Percentiles rank a stretch among this genome's conserved stretches.
phyloP scores from a whole-genome alignment of 2,797 vertebrate species.

The Schizopygopsis malacanthus region DNA sequence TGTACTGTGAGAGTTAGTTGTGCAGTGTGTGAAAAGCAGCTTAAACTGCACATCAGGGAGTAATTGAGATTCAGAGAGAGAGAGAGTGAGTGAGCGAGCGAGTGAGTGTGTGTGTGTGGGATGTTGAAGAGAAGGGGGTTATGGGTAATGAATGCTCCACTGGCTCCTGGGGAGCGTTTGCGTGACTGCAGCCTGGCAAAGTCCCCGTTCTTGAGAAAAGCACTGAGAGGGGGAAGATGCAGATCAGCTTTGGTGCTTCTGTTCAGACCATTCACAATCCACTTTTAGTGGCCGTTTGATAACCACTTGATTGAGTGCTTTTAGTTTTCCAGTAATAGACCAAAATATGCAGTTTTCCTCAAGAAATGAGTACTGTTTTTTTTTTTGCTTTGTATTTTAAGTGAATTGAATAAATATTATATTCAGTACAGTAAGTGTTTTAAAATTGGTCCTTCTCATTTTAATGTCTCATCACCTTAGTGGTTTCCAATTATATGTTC shows the following conservation, averaged over 20 bases:
- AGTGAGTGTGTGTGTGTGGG: not conserved
- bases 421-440: not conserved
- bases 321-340: not conserved
- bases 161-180: conserved; percentile 43
- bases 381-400: not conserved
- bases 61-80: conserved; percentile 50
- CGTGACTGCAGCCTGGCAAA: conserved; percentile 58
- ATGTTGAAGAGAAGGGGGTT: conserved; percentile 45
- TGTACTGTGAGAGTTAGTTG: not conserved
- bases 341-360: not conserved
- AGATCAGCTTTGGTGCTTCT: conserved; percentile 13
- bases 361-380: not conserved
- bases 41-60: conserved; percentile 55
- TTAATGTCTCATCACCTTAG: not conserved
- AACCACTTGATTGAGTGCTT: not conserved
- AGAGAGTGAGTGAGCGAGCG: not conserved
- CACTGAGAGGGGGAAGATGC: conserved; percentile 28
- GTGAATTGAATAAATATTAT: not conserved
- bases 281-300: not conserved
- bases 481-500: not conserved
- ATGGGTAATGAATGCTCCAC: conserved; percentile 53
- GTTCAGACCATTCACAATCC: conserved; percentile 16
- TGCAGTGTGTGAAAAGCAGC: conserved; percentile 13
- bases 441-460: not conserved
- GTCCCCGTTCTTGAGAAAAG: conserved; percentile 2